Base-by-base conservation (phyloP, 2,113 vertebrate species). In the Odobenus rosmarus region DNA sequence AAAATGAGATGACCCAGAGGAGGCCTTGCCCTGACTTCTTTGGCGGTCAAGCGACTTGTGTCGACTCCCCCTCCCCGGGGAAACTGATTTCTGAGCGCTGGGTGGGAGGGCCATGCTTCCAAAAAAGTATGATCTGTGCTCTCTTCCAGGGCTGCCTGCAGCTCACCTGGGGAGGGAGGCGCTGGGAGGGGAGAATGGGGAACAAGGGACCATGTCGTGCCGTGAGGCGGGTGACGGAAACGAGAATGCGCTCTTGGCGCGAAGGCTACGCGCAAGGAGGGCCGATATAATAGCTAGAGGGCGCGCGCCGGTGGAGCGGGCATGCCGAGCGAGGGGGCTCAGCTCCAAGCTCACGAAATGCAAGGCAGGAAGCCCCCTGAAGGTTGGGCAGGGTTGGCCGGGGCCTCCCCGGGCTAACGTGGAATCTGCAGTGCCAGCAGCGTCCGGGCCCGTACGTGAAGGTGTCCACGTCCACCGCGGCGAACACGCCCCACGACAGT, bases 21-120 rank as follows among this genome's bases (percentile, higher is more conserved):
- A 19, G 15, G 24, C 39, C 51, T 33, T 33, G 62, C 26, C 77
- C 39, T 62, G n/a, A 18, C 10, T 72, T 71, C 71, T 79, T 4
- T 9, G 28, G 71, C 26, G 55, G 51, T 19, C 62, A 3, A 23
- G 36, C 51, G 62, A 59, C 46, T 55, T 49, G 24, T 2, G 42
- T 31, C 76, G 19, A 26, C 26, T 13, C 39, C 39, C 39, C 39
- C 39, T 3, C 1, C 15, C 4, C 5, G 9, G 74, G 74, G 51
- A 61, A 71, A 5, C 12, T 13, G 55, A 39, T 72, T 21, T 79
- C 42, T 7, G 74, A 33, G 77, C 7, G 59, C 42, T 42, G 33
- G 14, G 4, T 0, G 14, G 26, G n/a, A 2, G 59, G 0, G 4
- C 16, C 9, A 5, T 0, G 9, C 7, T 77, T 67, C 62, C 62